Evolutionary conservation across 1,140 invertebrate genomes (phyloP).

Genomic region (Cydia amplana): DNA sequence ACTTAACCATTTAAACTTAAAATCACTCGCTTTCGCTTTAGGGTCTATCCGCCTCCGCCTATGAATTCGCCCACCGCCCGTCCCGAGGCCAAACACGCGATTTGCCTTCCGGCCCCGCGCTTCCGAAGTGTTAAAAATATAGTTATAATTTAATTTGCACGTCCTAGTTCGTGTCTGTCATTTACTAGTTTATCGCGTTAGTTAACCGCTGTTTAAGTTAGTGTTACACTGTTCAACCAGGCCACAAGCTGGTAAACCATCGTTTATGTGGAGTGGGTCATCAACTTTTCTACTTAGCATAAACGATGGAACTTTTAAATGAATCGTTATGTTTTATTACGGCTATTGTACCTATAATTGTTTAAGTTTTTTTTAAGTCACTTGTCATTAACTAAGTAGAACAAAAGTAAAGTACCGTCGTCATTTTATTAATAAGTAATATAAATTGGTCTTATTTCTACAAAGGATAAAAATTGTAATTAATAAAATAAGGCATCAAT

Average conservation of each 20-base stretch:
- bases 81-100: slow-evolving; percentile 16
- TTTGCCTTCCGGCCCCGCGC: slow-evolving; percentile 6
- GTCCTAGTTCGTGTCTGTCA: slow-evolving; percentile 24
- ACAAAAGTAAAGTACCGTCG: no score
- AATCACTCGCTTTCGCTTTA: neutral
- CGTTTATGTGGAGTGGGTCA: neutral
- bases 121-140: slow-evolving; percentile 30
- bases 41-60: neutral
- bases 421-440: no score
- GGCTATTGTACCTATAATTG: no score
- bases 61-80: slow-evolving; percentile 15
- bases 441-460: no score
- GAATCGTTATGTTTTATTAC: no score
- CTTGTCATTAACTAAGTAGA: no score
- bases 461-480: no score
- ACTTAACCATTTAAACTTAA: no score
- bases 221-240: neutral
- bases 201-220: neutral
- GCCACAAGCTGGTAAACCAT: neutral
- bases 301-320: no score
- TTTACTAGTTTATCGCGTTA: slow-evolving; percentile 14
- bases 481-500: no score
- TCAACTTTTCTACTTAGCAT: neutral
- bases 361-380: no score
- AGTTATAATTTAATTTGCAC: slow-evolving; percentile 28